Base-by-base conservation (phyloP, 2,888 invertebrate genomes). In the Lasioglossum morio region DNA sequence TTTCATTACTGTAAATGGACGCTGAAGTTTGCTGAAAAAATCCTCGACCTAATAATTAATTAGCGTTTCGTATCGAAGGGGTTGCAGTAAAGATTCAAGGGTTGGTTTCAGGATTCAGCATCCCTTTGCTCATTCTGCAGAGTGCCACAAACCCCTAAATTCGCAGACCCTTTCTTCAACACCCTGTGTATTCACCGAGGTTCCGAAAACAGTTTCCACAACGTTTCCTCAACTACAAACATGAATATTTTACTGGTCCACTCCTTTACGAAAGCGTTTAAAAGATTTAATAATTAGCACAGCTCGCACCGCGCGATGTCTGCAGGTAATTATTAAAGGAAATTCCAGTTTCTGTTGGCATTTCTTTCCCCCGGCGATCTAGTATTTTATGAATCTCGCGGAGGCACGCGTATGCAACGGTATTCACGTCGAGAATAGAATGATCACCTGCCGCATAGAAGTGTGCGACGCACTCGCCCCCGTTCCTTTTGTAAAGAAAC, bases 361-460 rank as follows among this genome's bases (percentile, higher is more conserved):
- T 70, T 66, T 72, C 79, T 60, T 14, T 8, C 12, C n/a, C n/a
- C 79, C 76, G 76, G 73, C 77, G 40, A 53, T 75, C 43, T 69
- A 57, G 23, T 27, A 46, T 37, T 70, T 66, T 40, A 53, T 46
- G 72, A 72, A 73, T 72, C 57, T 37, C 79, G 46, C 8, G 73
- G 30, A 81, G 43, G 69, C 70, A 74, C 60, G 66, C 70, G n/a
- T 53, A 10, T 77, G 63, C 69, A 79, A 70, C 73, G 79, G 43
- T 85, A 85, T 85, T 84, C 85, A 77, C 84, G 60, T 34, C 43
- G 76, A 34, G 73, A 75, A 27, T 27, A 60, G 60, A 73, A 76
- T 69, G 72, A 60, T 63, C 75, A 27, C 46, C 43, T 66, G n/a
- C 14, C 69, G 53, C 72, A 66, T 73, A 53, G 66, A 76, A 79